Percentiles rank a stretch among this genome's conserved stretches.
Evolutionary conservation across 2,888 invertebrate species (phyloP).

Genomic region (Bibio marci): DNA sequence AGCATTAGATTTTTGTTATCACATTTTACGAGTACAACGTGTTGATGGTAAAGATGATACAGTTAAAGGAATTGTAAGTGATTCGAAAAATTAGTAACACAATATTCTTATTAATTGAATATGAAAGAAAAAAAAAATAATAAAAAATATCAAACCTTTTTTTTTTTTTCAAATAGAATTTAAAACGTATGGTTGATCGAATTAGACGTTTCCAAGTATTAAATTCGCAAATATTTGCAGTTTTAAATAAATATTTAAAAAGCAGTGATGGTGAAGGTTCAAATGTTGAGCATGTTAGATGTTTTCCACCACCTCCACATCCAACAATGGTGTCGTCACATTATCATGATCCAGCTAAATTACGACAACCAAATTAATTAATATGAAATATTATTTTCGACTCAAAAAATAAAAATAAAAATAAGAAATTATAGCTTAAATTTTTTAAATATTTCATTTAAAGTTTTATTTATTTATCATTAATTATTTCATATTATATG

Average conservation of each 20-base stretch:
- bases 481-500: too few species aligned
- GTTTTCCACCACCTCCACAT: conserved; percentile 89
- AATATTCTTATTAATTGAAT: neutral
- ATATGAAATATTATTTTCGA: too few species aligned
- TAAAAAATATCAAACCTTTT: too few species aligned
- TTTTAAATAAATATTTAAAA: conserved; percentile 83
- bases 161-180: conserved; percentile 58
- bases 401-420: too few species aligned
- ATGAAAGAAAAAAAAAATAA: neutral
- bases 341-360: conserved; percentile 41
- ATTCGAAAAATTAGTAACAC: conserved; percentile 1
- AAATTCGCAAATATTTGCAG: conserved; percentile 95
- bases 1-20: conserved; percentile 96
- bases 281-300: conserved; percentile 90
- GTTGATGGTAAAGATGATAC: conserved; percentile 92
- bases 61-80: conserved; percentile 86
- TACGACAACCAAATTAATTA: conserved; percentile 28
- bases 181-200: conserved; percentile 94
- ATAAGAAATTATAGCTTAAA: too few species aligned
- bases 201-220: conserved; percentile 95
- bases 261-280: conserved; percentile 64
- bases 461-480: too few species aligned
- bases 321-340: conserved; percentile 40
- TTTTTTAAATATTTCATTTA: too few species aligned
- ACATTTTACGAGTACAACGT: conserved; percentile 85